phyloP scores from a whole-genome alignment of 2,113 vertebrate genomes.

The Marcusenius ussheri region DNA sequence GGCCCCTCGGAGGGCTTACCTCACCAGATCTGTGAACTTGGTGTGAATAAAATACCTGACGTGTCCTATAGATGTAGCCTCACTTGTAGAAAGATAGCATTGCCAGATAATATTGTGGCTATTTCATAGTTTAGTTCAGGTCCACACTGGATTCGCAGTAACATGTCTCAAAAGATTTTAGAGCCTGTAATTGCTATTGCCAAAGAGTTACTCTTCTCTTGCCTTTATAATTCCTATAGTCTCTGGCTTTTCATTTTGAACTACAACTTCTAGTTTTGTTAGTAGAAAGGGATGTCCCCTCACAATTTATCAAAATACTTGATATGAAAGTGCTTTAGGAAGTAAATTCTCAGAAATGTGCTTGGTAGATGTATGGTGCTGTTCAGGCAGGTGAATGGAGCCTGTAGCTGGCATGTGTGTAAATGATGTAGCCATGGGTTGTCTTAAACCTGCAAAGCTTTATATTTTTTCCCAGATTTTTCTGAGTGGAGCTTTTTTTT shows the following conservation, averaged over 20 bases:
- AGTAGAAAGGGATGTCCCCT: not conserved
- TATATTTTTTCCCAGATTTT: not conserved
- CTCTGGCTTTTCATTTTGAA: not conserved
- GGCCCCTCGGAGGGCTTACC: not conserved
- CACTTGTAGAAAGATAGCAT: not conserved
- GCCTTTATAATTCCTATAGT: not conserved
- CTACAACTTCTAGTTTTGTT: not conserved
- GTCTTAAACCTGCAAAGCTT: not conserved
- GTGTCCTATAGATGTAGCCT: not conserved
- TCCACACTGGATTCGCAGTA: not conserved
- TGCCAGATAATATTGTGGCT: not conserved
- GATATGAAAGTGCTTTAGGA: not conserved
- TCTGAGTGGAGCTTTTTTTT: not conserved
- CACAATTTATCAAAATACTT: not conserved
- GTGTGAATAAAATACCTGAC: not conserved
- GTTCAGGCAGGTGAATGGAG: not conserved
- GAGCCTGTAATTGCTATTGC: not conserved
- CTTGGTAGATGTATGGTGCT: not conserved
- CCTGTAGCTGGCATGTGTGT: not conserved
- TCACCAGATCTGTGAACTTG: not conserved
- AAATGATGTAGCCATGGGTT: not conserved
- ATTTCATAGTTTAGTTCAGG: not conserved
- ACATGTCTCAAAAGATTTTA: not conserved
- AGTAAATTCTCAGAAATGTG: not conserved
- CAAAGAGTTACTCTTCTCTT: not conserved